Base-by-base conservation (phyloP, 2,797 vertebrate genomes). In the Tadarida brasiliensis region DNA sequence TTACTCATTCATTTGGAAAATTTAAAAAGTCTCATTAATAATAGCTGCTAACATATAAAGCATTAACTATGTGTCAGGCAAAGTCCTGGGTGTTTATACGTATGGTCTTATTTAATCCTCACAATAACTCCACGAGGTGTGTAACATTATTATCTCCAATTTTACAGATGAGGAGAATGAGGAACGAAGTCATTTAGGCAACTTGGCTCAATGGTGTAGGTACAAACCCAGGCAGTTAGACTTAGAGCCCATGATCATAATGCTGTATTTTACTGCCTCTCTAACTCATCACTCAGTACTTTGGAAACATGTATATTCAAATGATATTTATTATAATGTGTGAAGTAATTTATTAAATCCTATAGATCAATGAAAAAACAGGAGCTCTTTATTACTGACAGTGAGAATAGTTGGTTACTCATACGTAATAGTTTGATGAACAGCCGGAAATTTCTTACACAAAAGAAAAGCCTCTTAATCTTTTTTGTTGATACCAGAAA, bases 401-500 rank as follows among this genome's bases (percentile, higher is more conserved):
- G 4, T 47, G 70, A 44, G 77, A 70, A 39, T 54, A 80, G 17
- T 73, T 88, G 47, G 28, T 26, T 90, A 28, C 24, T 90, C 68
- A 35, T 19, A 76, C 35, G 15, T 80, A 68, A 12, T 59, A 74
- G 14, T 56, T 91, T 47, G 67, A 59, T n/a, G 56, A 88, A 54
- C 14, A 67, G 30, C 49, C 61, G 1, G 59, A 39, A 94, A 76
- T n/a, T 86, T 91, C 54, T 89, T 67, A 76, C 24, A 35, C 4
- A 10, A 87, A 88, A 86, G n/a, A 88, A 92, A 94, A 91, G 3
- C 10, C 16, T 74, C 71, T 76, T 59, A 65, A 44, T 28, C 19
- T 83, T 91, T 73, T 90, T 94, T 70, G 35, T 61, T 88, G 44
- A 57, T 63, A 63, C 39, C 71, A 93, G 77, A 80, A 84, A 71